Evolutionary conservation across 2,888 invertebrate genomes (phyloP), one percentile per base, ranked within the genome.

Genomic region (Blastobasis adustella): DNA sequence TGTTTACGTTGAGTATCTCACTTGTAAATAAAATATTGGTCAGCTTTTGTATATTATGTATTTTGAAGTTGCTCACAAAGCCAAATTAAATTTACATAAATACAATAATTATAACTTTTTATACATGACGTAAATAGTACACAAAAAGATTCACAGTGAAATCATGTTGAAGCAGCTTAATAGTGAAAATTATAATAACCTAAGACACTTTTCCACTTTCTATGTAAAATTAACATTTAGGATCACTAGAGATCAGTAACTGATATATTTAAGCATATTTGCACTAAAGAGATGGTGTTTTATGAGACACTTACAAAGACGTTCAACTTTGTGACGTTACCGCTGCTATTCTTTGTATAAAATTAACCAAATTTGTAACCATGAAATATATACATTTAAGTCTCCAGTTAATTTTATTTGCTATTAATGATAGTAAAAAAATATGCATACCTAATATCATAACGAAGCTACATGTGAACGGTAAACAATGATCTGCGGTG

Each of bases 31-130:
- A 88, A 86, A 85, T 79, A 88, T 76, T 77, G 73, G 71, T 83
- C 76, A 80, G 77, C 79, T 81, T 87, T 86, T 83, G 79, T 86
- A 83, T 86, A 82, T 84, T 84, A 83, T 87, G 87, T 87, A 87
- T 87, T 88, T 77, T 82, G 83, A 85, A 85, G 79, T 79, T 85
- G 77, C 80, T 86, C 85, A 86, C 87, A 87, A 88, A 87, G 87
- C 88, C 84, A 87, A 88, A 87, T 83, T 71, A 87, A 87, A 83
- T 84, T 81, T 83, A 87, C 84, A 87, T 88, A 88, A 87, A 87
- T 87, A 88, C 84, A 86, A 80, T 73, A 80, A 75, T 81, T 78
- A 82, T 79, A 84, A 83, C 77, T 76, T 84, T 68, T 86, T 85
- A 85, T 87, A 88, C 86, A 87, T 83, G 80, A 80, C 68, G 67